Base-by-base conservation (phyloP, 92 coral and sea anemone species). In the Phymanthus crucifer region DNA sequence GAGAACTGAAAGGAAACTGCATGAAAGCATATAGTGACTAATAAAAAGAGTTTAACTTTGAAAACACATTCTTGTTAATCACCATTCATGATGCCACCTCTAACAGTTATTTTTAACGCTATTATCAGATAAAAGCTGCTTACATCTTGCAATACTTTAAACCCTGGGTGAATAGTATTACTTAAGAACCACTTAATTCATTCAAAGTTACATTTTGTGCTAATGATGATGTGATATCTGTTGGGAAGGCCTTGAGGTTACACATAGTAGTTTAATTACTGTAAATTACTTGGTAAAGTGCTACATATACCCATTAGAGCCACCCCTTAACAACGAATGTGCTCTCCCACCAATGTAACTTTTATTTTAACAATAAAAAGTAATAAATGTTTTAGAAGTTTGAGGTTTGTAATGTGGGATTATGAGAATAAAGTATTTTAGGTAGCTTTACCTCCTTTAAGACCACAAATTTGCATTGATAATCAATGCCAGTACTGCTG, bases 331-430 rank as follows among this genome's bases (percentile, higher is more conserved):
- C 27, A 43, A 24, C n/a, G 9, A 54, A 61, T 26, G 10, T 12
- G 9, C 0, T 61, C 68, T 61, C 68, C 35, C 35, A n/a, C 4
- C 2, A 24, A 54, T 50, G 57, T 17, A 10, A 1, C 4, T 57
- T 24, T 57, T 57, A 57, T 57, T 57, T 23, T 23, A 19, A 57
- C 66, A 57, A 57, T n/a, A n/a, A 0, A 57, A 57, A 3, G 6
- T 57, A 57, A 57, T 57, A 17, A 0, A 57, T 57, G 14, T 1
- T 45, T 21, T 54, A n/a, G n/a, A 11, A 10, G 33, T 61, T 61
- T 61, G 32, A 61, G 68, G 68, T 24, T 27, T 29, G 34, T 29
- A 61, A 61, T 61, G 68, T 61, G 68, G 68, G 33, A 61, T 61
- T 27, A 27, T 27, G 1, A 11, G 2, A 1, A 61, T 24, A 12